Conservation (phyloP, 2,113 vertebrate genomes). For the Phyllostomus discolor region DNA sequence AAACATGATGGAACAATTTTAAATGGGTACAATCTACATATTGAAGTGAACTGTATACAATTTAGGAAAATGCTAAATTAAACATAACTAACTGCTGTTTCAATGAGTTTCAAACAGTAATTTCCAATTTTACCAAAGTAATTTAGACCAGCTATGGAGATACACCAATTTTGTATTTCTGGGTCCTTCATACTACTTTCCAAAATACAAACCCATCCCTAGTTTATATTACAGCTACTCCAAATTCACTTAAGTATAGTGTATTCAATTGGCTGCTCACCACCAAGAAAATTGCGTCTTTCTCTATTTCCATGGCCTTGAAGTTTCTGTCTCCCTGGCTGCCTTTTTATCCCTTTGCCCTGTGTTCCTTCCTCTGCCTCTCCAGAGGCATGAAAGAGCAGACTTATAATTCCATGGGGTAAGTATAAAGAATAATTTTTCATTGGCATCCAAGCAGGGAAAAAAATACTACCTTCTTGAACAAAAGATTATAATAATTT, state of each 20-base stretch:
- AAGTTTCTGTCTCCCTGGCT: not conserved
- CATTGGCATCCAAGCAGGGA: not conserved
- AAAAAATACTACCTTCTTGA: not conserved
- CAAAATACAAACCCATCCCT: not conserved
- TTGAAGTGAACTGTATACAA: not conserved
- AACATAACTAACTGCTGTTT: not conserved
- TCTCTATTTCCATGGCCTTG: not conserved
- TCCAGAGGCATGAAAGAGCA: not conserved
- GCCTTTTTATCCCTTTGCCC: not conserved
- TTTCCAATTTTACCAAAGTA: not conserved
- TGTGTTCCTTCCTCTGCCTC: not conserved
- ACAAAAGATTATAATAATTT: not conserved
- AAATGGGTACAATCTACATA: not conserved
- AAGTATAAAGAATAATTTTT: not conserved
- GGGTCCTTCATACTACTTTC: not conserved
- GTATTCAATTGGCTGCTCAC: not conserved
- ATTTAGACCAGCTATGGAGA: not conserved
- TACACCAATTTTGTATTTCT: not conserved
- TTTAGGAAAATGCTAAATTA: not conserved
- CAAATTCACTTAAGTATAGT: not conserved
- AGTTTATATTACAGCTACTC: not conserved
- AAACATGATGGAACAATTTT: not conserved
- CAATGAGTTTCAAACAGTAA: not conserved
- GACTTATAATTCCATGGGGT: not conserved
- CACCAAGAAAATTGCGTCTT: not conserved